Percentiles rank a stretch among this genome's conserved stretches.
Evolutionary conservation across 2,113 vertebrate genomes (phyloP).

Genomic region (Cephalopterus ornatus): DNA sequence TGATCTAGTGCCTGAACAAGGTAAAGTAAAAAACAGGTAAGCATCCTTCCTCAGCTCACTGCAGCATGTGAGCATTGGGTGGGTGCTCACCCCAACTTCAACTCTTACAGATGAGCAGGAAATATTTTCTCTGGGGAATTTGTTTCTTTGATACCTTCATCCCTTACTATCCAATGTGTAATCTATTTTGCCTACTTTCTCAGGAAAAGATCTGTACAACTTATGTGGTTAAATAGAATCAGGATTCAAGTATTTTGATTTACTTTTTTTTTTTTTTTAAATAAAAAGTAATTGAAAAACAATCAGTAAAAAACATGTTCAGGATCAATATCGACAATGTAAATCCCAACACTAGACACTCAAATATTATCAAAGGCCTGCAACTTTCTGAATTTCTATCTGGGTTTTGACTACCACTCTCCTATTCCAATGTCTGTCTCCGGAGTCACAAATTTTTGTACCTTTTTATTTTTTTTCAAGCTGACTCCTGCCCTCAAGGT

Average conservation of each 20-base stretch:
- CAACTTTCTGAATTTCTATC: neutral
- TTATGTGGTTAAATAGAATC: neutral
- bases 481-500: neutral
- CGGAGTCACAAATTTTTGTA: neutral
- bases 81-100: neutral
- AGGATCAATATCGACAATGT: neutral
- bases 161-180: neutral
- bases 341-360: neutral
- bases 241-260: neutral
- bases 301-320: neutral
- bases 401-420: neutral
- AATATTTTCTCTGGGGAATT: neutral
- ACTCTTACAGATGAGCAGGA: neutral
- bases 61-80: fast-evolving
- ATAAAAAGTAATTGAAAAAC: neutral
- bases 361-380: fast-evolving
- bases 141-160: neutral
- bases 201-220: neutral
- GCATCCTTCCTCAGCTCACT: neutral
- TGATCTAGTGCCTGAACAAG: neutral
- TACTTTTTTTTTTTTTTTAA: fast-evolving
- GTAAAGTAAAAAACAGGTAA: neutral
- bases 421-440: neutral
- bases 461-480: neutral
- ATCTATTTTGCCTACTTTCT: neutral